Base-by-base conservation (phyloP, 2,888 invertebrate genomes). In the Falcaria lacertinaria region DNA sequence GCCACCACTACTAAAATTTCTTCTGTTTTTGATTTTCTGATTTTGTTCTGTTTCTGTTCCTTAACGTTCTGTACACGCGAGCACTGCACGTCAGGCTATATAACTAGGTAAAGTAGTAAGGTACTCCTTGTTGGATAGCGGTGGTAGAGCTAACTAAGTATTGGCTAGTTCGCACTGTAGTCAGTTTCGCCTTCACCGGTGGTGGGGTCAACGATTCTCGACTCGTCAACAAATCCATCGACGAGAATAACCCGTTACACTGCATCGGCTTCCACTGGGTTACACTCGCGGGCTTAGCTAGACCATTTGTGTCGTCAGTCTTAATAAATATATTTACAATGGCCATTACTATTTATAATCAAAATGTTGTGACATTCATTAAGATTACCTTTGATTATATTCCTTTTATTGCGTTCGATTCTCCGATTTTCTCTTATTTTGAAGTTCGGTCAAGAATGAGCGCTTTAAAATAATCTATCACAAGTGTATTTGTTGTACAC, bases 211-310 rank as follows among this genome's bases (percentile, higher is more conserved):
- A 87, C 83, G 86, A 67, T 79, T 84, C 82, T 76, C 77, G 70
- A 59, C 74, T 74, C 86, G 85, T 87, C 85, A 85, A 88, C 87
- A 86, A 86, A 86, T 83, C 85, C 79, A 74, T 83, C 76, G 87
- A 75, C 87, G 73, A 88, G 87, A 88, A 88, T 88, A 88, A 87
- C 87, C 84, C 84, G 88, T 86, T 86, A 81, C 81, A 74, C 79
- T 76, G 79, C 85, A 80, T 73, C 78, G 74, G 66, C 77, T 78
- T 80, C 82, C 79, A 84, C 74, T 66, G 75, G 77, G 70, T 81
- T 82, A 83, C 82, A 77, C 83, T 74, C 74, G 65, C 61, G 57
- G 69, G 64, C 64, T 67, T 63, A 64, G 74, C 79, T 80, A 78
- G 74, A 77, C 73, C 72, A 74, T 74, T 74, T 47, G 44, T 50